Percentiles rank a stretch among this genome's conserved stretches.
These are phyloP conservation scores for Malurus elegans DNA, from an alignment of 2,113 vertebrate species.

Conservation along the genomic window DNA sequence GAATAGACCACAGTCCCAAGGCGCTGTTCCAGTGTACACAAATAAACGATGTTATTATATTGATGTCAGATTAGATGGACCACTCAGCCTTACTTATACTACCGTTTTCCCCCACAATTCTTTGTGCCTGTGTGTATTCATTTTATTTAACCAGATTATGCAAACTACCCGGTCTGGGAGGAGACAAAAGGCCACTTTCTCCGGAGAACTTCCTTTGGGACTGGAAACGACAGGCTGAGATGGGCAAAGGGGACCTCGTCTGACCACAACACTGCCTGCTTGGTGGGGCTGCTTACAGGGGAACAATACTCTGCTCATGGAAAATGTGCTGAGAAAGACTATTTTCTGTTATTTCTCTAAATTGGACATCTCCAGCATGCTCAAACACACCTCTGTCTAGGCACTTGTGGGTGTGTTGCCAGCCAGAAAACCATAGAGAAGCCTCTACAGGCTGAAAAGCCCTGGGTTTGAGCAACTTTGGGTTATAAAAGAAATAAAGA, in stretches of 20 bases:
- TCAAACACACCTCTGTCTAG: not conserved
- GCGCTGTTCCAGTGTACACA: conserved; percentile 46
- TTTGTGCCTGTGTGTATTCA: not conserved
- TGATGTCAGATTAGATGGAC: conserved; percentile 64
- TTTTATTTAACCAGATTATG: conserved; percentile 67
- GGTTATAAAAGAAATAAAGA: not conserved
- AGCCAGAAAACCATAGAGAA: not conserved
- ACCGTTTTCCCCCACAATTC: not conserved
- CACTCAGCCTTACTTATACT: conserved; percentile 17
- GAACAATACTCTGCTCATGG: not conserved
- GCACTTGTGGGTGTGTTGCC: not conserved
- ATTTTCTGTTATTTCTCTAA: not conserved
- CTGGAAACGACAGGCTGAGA: not conserved
- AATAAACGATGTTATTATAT: conserved; percentile 56
- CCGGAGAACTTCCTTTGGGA: conserved; percentile 1
- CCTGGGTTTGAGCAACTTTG: not conserved
- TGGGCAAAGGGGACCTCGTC: not conserved
- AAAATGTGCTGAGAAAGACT: not conserved
- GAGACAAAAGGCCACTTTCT: conserved; percentile 52
- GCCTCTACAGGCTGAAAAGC: not conserved
- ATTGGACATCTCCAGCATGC: not conserved
- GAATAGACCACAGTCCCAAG: conserved; percentile 46
- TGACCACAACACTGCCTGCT: not conserved
- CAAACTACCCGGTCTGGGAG: not conserved
- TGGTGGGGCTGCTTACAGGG: not conserved